Evolutionary conservation across 2,113 vertebrate species (phyloP).

Genomic region (Herpetotheres cachinnans): DNA sequence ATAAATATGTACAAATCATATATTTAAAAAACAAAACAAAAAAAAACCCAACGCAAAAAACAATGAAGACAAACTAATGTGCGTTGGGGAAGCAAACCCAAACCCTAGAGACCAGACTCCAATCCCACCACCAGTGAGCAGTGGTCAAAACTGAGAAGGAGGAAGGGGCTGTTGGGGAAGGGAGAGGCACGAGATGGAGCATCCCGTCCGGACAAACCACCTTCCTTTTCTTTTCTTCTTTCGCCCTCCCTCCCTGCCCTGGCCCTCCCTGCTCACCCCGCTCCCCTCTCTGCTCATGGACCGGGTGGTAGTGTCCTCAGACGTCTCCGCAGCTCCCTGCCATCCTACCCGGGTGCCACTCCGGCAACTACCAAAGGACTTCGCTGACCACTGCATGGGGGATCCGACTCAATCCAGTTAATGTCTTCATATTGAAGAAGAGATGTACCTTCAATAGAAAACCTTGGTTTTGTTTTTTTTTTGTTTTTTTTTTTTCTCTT

Average conservation of each 20-base stretch:
- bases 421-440: conserved; percentile 91
- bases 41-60: background rate
- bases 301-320: conserved; percentile 61
- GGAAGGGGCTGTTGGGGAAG: conserved; percentile 60
- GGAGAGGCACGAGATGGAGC: conserved; percentile 36
- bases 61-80: conserved; percentile 59
- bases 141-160: conserved; percentile 47
- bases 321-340: conserved; percentile 59
- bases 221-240: conserved; percentile 67
- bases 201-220: background rate
- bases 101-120: conserved; percentile 47
- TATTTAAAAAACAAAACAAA: conserved; percentile 43
- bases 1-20: conserved; percentile 70
- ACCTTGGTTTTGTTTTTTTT: conserved; percentile 51
- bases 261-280: background rate
- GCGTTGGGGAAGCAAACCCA: conserved; percentile 37
- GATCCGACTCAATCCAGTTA: conserved; percentile 81
- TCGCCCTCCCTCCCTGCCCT: background rate
- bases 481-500: conserved; percentile 62
- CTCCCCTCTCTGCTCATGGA: conserved; percentile 61
- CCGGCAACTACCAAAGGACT: conserved; percentile 78
- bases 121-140: conserved; percentile 51
- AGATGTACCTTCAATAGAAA: conserved; percentile 85
- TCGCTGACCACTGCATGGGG: conserved; percentile 81
- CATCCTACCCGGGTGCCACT: conserved; percentile 54